Conservation (phyloP, 2,797 vertebrate species). For the Pseudochirops cupreus region DNA sequence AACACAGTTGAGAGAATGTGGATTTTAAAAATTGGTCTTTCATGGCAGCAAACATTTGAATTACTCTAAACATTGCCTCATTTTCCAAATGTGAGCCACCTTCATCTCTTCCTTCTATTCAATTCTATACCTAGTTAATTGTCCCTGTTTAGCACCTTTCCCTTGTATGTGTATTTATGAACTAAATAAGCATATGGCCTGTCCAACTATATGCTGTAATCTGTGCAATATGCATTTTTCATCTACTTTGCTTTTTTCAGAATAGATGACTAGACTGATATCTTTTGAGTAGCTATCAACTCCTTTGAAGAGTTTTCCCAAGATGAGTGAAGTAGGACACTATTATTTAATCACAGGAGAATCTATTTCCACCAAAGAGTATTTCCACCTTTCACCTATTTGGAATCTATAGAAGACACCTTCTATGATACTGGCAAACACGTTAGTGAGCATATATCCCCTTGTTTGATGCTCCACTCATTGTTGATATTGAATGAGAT, state of each 20-base stretch:
- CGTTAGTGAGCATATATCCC: neutral
- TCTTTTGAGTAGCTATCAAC: neutral
- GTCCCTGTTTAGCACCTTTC: neutral
- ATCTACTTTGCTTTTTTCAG: neutral
- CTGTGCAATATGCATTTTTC: neutral
- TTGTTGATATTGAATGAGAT: neutral
- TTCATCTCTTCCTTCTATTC: neutral
- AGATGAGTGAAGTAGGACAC: neutral
- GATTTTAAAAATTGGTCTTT: neutral
- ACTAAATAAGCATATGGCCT: neutral
- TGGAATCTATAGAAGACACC: neutral
- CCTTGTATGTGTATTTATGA: neutral
- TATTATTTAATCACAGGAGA: neutral
- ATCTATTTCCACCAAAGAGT: neutral
- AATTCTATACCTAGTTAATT: neutral
- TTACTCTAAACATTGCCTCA: neutral
- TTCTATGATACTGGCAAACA: neutral
- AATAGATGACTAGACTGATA: neutral
- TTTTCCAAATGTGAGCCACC: neutral
- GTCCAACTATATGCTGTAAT: neutral
- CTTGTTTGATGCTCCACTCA: neutral
- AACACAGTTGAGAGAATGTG: neutral
- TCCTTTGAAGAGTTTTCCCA: neutral
- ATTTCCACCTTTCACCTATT: neutral
- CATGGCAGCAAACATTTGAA: neutral